phyloP scores from a whole-genome alignment of 2,888 invertebrate species.

The Lasiommata megera region DNA sequence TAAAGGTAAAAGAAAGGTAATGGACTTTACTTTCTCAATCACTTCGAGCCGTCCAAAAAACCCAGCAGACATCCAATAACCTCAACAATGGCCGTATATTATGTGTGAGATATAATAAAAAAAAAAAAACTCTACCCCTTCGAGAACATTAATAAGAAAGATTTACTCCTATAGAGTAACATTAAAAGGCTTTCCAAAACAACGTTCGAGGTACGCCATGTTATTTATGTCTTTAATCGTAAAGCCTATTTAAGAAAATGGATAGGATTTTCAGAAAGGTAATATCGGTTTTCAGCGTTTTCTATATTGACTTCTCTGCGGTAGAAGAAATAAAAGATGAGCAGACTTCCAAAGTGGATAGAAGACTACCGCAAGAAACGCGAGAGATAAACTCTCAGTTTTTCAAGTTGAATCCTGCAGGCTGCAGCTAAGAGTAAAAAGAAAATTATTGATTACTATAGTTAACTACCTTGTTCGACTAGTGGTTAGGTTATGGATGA shows the following conservation, averaged over 20 bases:
- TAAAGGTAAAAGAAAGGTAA: too few species aligned
- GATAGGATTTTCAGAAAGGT: conserved; percentile 16
- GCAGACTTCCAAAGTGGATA: background rate
- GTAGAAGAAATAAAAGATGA: conserved; percentile 1
- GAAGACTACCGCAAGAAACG: too few species aligned
- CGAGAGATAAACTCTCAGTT: too few species aligned
- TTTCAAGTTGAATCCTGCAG: too few species aligned
- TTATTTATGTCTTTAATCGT: conserved; percentile 27
- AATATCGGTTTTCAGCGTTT: conserved; percentile 19
- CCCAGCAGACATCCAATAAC: background rate
- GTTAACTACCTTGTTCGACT: too few species aligned
- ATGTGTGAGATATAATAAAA: background rate
- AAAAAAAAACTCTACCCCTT: background rate
- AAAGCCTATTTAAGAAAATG: conserved; percentile 21
- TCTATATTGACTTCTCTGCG: background rate
- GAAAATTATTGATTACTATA: too few species aligned
- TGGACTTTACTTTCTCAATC: too few species aligned
- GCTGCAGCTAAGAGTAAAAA: too few species aligned
- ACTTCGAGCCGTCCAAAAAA: too few species aligned
- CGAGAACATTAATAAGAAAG: conserved; percentile 12
- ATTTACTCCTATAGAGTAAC: conserved; percentile 16
- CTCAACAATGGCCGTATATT: background rate
- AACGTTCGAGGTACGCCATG: conserved; percentile 15
- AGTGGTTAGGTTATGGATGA: too few species aligned
- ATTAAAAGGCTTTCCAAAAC: conserved; percentile 24